Percentiles rank a stretch among this genome's conserved stretches.
Conservation (phyloP, 2,113 vertebrate species). For the Phasianus colchicus region DNA sequence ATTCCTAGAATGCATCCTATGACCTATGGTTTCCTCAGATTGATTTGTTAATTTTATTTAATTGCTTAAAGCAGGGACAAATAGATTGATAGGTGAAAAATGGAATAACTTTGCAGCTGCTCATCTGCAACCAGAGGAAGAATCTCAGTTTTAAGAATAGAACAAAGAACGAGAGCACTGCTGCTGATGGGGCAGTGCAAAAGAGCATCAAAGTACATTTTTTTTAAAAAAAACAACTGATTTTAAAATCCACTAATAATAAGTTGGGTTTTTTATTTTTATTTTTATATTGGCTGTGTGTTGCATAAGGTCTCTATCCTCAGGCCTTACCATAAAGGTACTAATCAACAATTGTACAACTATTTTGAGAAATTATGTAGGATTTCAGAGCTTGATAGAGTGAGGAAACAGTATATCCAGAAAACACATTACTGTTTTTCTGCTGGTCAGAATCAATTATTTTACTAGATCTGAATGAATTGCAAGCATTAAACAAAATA, state of each 20-base stretch:
- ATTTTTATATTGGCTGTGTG: neutral
- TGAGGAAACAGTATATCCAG: neutral
- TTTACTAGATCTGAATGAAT: neutral
- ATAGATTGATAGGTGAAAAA: neutral
- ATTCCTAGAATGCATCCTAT: neutral
- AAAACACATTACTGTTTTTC: neutral
- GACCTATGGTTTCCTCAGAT: neutral
- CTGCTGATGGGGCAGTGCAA: neutral
- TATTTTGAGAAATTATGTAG: neutral
- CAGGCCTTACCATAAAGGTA: neutral
- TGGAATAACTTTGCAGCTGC: neutral
- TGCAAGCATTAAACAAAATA: neutral
- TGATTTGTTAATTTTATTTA: neutral
- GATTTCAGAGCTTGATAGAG: neutral
- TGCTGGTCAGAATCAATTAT: neutral
- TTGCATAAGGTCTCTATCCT: neutral
- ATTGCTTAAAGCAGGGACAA: neutral
- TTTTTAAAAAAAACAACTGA: too few relatives aligned
- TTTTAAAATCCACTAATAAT: neutral
- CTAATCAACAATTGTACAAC: neutral
- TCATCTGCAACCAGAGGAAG: neutral
- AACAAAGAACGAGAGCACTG: neutral
- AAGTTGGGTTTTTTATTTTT: neutral
- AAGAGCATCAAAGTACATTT: neutral
- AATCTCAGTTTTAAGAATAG: neutral